These are phyloP conservation scores for Corythaeola cristata DNA, from an alignment of 2,113 vertebrate genomes.

Conservation along the genomic window DNA sequence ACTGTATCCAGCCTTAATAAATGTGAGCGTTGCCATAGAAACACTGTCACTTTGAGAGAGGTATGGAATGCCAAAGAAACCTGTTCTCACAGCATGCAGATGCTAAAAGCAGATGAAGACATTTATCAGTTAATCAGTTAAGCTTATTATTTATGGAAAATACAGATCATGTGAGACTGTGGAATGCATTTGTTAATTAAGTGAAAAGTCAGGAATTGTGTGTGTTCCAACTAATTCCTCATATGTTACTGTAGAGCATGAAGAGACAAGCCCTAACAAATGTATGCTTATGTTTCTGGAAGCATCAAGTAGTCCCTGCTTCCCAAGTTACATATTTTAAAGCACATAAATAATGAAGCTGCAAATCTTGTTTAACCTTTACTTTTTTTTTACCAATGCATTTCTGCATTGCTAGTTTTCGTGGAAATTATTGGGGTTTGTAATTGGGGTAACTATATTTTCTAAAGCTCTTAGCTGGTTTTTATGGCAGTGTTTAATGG, in stretches of 20 bases:
- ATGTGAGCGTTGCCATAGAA: slow-evolving; percentile 54
- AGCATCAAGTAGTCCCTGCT: neutral
- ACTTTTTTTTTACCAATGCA: neutral
- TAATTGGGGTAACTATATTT: neutral
- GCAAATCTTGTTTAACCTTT: neutral
- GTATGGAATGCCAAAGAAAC: neutral
- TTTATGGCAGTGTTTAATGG: neutral
- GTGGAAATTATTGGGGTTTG: neutral
- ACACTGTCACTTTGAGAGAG: slow-evolving; percentile 21
- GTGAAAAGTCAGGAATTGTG: slow-evolving; percentile 17
- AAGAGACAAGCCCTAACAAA: slow-evolving; percentile 21
- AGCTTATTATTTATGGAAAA: slow-evolving; percentile 54
- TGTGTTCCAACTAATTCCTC: neutral
- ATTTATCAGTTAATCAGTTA: slow-evolving; percentile 52
- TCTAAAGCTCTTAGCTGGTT: neutral
- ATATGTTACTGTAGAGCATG: neutral
- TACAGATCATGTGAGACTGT: neutral
- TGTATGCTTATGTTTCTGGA: neutral
- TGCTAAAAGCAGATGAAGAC: slow-evolving; percentile 49
- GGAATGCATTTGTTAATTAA: slow-evolving; percentile 50
- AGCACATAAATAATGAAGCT: neutral
- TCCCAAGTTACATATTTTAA: neutral
- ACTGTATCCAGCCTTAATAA: slow-evolving; percentile 28
- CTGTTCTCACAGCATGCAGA: slow-evolving; percentile 30
- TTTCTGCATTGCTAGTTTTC: neutral